These are phyloP conservation scores for Falco rusticolus DNA, from an alignment of 2,797 vertebrate genomes.

Conservation along the genomic window DNA sequence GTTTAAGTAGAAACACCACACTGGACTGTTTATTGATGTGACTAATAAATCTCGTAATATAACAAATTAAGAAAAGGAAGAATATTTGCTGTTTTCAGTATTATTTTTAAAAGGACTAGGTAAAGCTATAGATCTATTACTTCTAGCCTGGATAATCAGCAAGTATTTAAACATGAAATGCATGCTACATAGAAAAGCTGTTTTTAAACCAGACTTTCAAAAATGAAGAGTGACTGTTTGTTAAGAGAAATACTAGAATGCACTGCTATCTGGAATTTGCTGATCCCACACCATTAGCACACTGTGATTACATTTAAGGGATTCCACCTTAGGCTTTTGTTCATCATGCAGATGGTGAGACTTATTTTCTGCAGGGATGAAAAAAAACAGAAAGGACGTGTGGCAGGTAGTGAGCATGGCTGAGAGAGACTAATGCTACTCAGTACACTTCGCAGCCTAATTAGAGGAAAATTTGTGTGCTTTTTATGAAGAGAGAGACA, in stretches of 20 bases:
- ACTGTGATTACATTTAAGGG: neutral
- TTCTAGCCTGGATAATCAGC: slow-evolving; percentile 11
- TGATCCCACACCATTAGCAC: neutral
- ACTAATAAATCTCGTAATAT: slow-evolving; percentile 12
- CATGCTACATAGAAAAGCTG: neutral
- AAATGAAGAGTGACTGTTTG: slow-evolving; percentile 33
- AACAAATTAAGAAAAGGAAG: slow-evolving; percentile 8
- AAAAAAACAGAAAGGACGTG: slow-evolving; percentile 47
- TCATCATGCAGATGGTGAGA: neutral
- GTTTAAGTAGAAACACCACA: neutral
- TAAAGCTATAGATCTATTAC: neutral
- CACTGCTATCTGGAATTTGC: slow-evolving; percentile 28
- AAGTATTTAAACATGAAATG: neutral
- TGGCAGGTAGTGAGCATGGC: slow-evolving; percentile 45
- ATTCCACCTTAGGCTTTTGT: slow-evolving; percentile 58
- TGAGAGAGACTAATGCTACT: slow-evolving; percentile 69
- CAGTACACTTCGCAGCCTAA: slow-evolving; percentile 67
- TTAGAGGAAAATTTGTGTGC: slow-evolving; percentile 75
- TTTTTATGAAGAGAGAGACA: slow-evolving; percentile 65
- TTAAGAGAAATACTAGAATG: slow-evolving; percentile 10
- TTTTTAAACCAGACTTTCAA: slow-evolving; percentile 23
- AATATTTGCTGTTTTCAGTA: neutral
- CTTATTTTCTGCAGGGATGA: slow-evolving; percentile 7
- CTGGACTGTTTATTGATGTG: slow-evolving; percentile 1
- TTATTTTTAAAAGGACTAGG: neutral